These are phyloP conservation scores for Microtus montanus DNA, from an alignment of 2,113 vertebrate genomes.

Conservation along the genomic window DNA sequence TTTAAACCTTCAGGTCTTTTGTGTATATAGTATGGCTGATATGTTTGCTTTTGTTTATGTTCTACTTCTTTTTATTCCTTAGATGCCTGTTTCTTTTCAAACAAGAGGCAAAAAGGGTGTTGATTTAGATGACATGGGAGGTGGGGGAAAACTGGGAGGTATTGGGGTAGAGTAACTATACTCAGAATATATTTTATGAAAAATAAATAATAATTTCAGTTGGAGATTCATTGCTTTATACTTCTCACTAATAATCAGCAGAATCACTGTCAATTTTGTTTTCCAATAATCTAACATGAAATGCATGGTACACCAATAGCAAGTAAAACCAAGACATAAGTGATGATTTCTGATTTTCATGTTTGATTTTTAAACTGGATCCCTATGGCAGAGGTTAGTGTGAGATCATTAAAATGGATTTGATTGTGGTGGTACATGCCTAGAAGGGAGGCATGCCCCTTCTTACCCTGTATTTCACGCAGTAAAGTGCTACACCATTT, in stretches of 20 bases:
- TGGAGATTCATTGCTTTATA: background rate
- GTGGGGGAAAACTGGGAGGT: background rate
- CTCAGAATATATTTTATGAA: background rate
- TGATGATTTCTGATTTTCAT: background rate
- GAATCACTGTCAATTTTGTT: background rate
- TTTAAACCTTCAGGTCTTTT: too few species aligned
- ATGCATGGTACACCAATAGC: background rate
- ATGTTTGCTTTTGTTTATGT: background rate
- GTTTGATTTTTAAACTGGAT: background rate
- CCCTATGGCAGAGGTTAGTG: background rate
- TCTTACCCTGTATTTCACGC: background rate
- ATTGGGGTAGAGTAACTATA: too few species aligned
- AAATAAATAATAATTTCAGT: background rate
- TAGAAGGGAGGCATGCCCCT: background rate
- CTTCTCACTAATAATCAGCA: background rate
- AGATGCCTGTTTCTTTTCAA: background rate
- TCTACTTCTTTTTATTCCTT: background rate
- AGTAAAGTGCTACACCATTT: background rate
- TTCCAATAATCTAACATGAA: background rate
- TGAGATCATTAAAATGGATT: background rate
- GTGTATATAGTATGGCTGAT: too few species aligned
- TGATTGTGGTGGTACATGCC: background rate
- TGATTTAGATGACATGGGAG: background rate
- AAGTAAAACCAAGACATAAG: background rate
- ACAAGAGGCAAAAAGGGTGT: background rate